Evolutionary conservation across 2,113 vertebrate genomes (phyloP).

Genomic region (Copsychus sechellarum): DNA sequence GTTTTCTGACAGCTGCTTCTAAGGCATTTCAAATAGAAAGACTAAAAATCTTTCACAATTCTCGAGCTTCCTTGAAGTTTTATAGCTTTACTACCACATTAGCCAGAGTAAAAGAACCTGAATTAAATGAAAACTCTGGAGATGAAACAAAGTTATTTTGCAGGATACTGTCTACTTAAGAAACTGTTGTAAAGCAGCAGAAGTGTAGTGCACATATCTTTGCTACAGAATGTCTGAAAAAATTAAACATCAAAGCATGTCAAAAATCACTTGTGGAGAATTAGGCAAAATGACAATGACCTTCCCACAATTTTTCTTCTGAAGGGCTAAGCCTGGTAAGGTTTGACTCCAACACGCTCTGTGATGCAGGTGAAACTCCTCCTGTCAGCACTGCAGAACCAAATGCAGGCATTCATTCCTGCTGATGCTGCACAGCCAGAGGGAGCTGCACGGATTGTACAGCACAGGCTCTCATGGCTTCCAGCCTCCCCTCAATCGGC

Average conservation of each 20-base stretch:
- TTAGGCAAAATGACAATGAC: neutral
- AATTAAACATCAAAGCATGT: neutral
- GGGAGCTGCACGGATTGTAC: neutral
- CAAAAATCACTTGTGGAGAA: neutral
- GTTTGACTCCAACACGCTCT: neutral
- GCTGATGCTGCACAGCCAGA: conserved; percentile 21
- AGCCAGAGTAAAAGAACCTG: neutral
- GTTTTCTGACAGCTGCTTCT: neutral
- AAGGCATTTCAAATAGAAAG: neutral
- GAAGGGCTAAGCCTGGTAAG: neutral
- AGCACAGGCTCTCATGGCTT: neutral
- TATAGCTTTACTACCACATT: neutral
- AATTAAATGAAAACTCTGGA: neutral
- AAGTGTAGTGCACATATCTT: neutral
- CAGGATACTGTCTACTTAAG: neutral
- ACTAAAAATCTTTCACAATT: neutral
- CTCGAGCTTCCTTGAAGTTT: neutral
- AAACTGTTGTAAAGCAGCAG: neutral
- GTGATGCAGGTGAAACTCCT: neutral
- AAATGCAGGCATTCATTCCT: neutral
- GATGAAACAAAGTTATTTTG: neutral
- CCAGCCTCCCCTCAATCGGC: neutral
- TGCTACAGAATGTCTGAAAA: neutral
- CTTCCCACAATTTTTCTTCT: neutral
- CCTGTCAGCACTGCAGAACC: neutral